Conservation (phyloP, 2,888 invertebrate genomes). For the Tenthredo scrophulariae region DNA sequence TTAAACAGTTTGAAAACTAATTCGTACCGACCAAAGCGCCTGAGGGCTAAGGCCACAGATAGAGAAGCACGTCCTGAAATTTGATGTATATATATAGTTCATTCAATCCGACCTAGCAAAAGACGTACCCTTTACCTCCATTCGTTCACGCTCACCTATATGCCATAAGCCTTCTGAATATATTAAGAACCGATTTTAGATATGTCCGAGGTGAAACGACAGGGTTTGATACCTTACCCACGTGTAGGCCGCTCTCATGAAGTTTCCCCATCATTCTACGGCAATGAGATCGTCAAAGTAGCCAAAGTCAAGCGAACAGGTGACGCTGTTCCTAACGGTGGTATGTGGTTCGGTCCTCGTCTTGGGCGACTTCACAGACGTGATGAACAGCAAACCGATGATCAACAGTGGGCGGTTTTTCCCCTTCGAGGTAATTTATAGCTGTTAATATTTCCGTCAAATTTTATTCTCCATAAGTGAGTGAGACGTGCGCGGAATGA, state of each 20-base stretch:
- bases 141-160: background rate
- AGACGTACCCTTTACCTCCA: background rate
- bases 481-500: too few relatives aligned
- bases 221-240: constrained; percentile 46
- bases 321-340: constrained; percentile 76
- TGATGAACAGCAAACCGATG: constrained; percentile 57
- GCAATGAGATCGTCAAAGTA: constrained; percentile 23
- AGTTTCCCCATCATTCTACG: background rate
- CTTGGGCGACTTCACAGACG: constrained; percentile 78
- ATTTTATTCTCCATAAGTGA: background rate
- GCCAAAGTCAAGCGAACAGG: constrained; percentile 59
- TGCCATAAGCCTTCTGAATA: background rate
- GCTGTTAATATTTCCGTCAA: background rate
- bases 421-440: constrained; percentile 65
- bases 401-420: constrained; percentile 65
- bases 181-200: constrained; percentile 35
- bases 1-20: background rate
- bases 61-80: background rate
- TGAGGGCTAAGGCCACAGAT: background rate
- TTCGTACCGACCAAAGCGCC: background rate
- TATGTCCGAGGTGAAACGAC: constrained; percentile 49
- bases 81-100: background rate
- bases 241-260: constrained; percentile 49
- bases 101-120: background rate
- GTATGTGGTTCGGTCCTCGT: constrained; percentile 86